Evolutionary conservation across 2,888 invertebrate genomes (phyloP), one percentile per base, ranked within the genome.

Genomic region (Orchesellides sinensis): DNA sequence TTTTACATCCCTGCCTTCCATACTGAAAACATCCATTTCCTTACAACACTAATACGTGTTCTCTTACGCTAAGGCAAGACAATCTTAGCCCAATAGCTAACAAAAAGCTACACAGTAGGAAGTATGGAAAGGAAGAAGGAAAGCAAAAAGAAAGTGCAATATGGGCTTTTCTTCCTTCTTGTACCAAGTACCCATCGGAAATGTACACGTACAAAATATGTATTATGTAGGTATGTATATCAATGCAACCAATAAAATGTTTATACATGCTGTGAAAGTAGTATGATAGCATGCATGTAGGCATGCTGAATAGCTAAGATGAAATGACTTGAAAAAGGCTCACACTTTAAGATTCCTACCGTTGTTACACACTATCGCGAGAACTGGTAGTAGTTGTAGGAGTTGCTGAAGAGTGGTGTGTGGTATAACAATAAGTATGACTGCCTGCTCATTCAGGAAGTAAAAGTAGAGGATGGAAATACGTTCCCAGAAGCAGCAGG

Each of bases 181-280:
- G 23, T 19, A 66, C 65, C 73, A 47, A 65, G 35, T 12, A 45
- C 47, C 29, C 47, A 70, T 78, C 78, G 70, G 78, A 70, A 69
- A 70, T 77, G 59, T 68, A 56, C 21, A 29, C 29, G 49, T 74
- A 49, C n/a, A n/a, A n/a, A n/a, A n/a, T 6, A 52, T 54, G 27
- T 65, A 32, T 32, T 32, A 45, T 21, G 59, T 66, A 66, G 23
- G n/a, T 32, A 75, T 29, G 25, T 61, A 40, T 2, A 40, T 5
- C 45, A 65, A 66, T 75, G 66, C 75, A 66, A 66, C 66, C 54
- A 56, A 75, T 77, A 77, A 75, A 65, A 52, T 12, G 10, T 49
- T 52, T 56, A 56, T 63, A 29, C 40, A 35, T 25, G 27, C 29
- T 27, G 17, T n/a, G n/a, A 40, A 40, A 8, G 14, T 40, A n/a